Conservation (phyloP, 1,140 invertebrate genomes). For the Telenomus remus region DNA sequence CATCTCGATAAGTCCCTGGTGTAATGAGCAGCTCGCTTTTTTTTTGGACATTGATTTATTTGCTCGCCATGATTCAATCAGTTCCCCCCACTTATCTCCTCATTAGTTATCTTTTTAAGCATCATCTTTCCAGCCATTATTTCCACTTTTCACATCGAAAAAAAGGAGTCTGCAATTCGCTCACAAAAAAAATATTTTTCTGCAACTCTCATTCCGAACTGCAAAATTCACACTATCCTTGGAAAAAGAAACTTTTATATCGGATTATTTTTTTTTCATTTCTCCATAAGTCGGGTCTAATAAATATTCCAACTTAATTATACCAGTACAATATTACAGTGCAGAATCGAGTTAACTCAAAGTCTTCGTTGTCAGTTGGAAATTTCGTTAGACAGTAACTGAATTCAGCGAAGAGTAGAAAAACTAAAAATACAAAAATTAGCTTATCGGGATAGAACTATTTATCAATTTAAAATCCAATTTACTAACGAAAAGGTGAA, state of each 20-base stretch:
- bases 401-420: background rate
- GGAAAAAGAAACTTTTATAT: no score
- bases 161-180: no score
- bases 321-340: conserved; percentile 5
- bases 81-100: conserved; percentile 17
- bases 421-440: conserved; percentile 8
- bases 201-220: no score
- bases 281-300: no score
- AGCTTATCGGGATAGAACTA: background rate
- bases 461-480: no score
- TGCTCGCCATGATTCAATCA: conserved; percentile 25
- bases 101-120: conserved; percentile 13
- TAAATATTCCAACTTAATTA: no score
- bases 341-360: conserved; percentile 1
- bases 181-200: no score
- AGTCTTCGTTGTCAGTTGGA: conserved; percentile 4
- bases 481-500: no score
- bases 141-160: no score
- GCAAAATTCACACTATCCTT: no score
- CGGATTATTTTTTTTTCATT: no score
- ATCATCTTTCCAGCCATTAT: no score
- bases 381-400: conserved; percentile 10
- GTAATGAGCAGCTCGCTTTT: conserved; percentile 27
- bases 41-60: conserved; percentile 36
- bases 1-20: conserved; percentile 36